Evolutionary conservation across 2,888 invertebrate species (phyloP).

Genomic region (Drosophila quinaria): DNA sequence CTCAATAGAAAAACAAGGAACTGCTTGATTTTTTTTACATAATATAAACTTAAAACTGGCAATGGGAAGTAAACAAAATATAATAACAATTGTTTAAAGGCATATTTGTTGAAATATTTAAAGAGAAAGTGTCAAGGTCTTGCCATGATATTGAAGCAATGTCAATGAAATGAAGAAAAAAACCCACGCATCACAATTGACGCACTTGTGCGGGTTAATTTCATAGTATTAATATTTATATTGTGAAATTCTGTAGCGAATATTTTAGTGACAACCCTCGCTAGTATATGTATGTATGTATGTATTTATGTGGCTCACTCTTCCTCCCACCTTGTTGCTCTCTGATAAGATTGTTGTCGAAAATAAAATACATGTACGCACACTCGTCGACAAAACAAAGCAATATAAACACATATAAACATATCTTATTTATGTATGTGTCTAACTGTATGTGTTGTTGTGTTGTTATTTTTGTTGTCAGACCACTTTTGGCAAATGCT

Average conservation of each 20-base stretch:
- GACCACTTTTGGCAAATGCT: conserved; percentile 63
- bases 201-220: conserved; percentile 29
- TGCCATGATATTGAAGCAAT: conserved; percentile 45
- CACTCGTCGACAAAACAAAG: conserved; percentile 42
- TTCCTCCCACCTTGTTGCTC: conserved; percentile 14
- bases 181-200: conserved; percentile 35
- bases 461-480: conserved; percentile 37
- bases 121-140: conserved; percentile 42
- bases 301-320: conserved; percentile 16
- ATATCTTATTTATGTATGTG: conserved; percentile 2
- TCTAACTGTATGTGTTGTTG: conserved; percentile 18
- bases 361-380: conserved; percentile 36
- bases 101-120: background rate
- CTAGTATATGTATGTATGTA: no score
- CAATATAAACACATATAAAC: conserved; percentile 35
- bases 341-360: conserved; percentile 70
- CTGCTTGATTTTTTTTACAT: background rate
- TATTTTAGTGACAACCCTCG: conserved; percentile 45
- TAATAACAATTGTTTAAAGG: background rate
- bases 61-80: conserved; percentile 1
- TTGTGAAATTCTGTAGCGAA: background rate
- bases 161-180: conserved; percentile 3
- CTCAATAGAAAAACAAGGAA: background rate
- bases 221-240: conserved; percentile 6
- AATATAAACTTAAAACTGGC: background rate